These are phyloP conservation scores for Aphelocoma californica DNA, from an alignment of 2,797 vertebrate genomes.

Conservation along the genomic window DNA sequence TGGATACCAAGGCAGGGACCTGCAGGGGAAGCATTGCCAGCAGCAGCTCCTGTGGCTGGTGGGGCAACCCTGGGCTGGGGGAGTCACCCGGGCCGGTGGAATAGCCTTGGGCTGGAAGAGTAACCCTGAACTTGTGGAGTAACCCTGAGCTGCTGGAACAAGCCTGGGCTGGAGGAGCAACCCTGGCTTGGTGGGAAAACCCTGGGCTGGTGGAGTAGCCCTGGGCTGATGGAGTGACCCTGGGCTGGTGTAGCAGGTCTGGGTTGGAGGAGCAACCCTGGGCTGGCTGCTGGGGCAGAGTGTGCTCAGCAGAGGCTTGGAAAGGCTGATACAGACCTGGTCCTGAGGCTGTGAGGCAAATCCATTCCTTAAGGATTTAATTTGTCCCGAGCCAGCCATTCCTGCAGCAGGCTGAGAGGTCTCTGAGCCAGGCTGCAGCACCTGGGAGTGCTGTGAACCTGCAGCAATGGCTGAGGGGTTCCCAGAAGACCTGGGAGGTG, in stretches of 20 bases:
- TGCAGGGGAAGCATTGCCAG: background rate
- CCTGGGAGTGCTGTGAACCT: background rate
- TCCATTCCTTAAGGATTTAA: background rate
- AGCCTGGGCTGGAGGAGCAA: rapidly evolving
- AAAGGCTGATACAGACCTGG: background rate
- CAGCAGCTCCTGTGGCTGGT: background rate
- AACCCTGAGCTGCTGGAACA: rapidly evolving
- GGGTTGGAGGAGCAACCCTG: background rate
- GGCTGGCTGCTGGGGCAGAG: background rate
- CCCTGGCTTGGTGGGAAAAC: rapidly evolving
- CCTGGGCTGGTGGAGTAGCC: rapidly evolving
- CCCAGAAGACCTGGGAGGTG: background rate
- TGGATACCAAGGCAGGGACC: background rate
- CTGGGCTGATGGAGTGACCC: rapidly evolving
- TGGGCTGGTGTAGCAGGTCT: background rate
- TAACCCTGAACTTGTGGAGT: rapidly evolving
- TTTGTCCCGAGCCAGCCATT: background rate
- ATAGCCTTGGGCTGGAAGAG: rapidly evolving
- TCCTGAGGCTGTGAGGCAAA: background rate
- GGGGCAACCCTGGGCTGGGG: background rate
- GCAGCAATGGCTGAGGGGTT: rapidly evolving
- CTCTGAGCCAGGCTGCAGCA: background rate
- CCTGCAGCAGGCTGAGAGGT: background rate
- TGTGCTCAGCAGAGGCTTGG: background rate
- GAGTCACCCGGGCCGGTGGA: rapidly evolving